phyloP scores from a whole-genome alignment of 2,797 vertebrate genomes.

The Spondyliosoma cantharus region DNA sequence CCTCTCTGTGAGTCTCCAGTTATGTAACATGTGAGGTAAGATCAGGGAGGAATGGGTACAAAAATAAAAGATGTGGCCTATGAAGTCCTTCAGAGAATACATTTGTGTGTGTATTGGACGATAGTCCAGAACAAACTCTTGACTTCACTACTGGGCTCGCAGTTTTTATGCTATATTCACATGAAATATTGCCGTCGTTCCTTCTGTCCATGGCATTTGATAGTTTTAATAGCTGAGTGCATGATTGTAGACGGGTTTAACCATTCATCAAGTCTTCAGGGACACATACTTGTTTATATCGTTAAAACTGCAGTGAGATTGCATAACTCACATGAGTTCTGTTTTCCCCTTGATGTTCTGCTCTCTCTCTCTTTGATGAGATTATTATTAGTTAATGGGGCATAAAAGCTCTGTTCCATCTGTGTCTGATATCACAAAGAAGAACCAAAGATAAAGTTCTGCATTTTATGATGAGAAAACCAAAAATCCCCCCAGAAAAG shows the following conservation, averaged over 20 bases:
- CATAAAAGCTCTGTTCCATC: slow-evolving; percentile 29
- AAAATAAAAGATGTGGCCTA: background rate
- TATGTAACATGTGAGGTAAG: slow-evolving; percentile 9
- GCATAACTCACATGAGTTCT: background rate
- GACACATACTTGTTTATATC: slow-evolving; percentile 4
- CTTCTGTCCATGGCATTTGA: background rate
- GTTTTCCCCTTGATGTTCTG: background rate
- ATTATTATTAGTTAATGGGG: slow-evolving; percentile 26
- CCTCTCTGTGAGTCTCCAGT: background rate
- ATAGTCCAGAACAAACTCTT: background rate
- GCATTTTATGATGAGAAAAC: slow-evolving; percentile 22
- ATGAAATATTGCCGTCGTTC: background rate
- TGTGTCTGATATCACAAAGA: slow-evolving; percentile 24
- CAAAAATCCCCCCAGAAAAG: slow-evolving; percentile 6
- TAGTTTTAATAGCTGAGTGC: background rate
- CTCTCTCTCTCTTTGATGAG: background rate
- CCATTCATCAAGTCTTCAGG: background rate
- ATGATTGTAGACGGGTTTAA: background rate
- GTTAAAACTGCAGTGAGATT: slow-evolving; percentile 7
- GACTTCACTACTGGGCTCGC: background rate
- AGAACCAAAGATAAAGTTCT: slow-evolving; percentile 2
- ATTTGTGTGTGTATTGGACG: background rate
- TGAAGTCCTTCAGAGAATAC: background rate
- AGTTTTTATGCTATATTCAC: background rate
- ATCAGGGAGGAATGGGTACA: background rate